phyloP scores from a whole-genome alignment of 2,888 invertebrate species.

The Heterodera filipjevi region DNA sequence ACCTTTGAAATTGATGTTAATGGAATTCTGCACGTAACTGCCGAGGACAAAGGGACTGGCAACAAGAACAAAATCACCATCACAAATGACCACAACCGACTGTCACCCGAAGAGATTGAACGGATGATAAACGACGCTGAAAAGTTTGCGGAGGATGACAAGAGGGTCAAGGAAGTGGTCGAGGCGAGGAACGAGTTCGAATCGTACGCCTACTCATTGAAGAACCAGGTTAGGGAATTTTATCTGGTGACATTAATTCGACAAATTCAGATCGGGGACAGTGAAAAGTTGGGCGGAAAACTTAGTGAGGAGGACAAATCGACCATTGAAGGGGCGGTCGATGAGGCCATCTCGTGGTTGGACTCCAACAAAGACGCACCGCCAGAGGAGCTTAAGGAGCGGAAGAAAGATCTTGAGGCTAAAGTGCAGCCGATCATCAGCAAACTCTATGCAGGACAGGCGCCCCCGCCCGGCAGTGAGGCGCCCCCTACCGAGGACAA shows the following conservation, averaged over 20 bases:
- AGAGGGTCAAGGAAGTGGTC: conserved; percentile 77
- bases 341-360: conserved; percentile 95
- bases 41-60: conserved; percentile 98
- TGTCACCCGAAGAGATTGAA: conserved; percentile 97
- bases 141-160: conserved; percentile 97
- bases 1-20: conserved; percentile 71
- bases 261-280: conserved; percentile 76
- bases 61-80: conserved; percentile 98
- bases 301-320: conserved; percentile 84
- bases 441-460: conserved; percentile 77
- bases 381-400: conserved; percentile 74
- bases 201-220: conserved; percentile 93
- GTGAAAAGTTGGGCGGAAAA: conserved; percentile 90
- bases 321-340: conserved; percentile 91
- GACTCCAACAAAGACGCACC: conserved; percentile 79
- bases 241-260: neutral
- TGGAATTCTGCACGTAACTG: conserved; percentile 76
- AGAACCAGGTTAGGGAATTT: conserved; percentile 72
- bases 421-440: conserved; percentile 95
- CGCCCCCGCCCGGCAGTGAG: conserved; percentile 45
- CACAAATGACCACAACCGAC: conserved; percentile 93
- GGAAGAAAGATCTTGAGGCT: conserved; percentile 90
- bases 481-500: conserved; percentile 54
- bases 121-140: conserved; percentile 99
- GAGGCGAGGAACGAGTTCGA: conserved; percentile 96